Evolutionary conservation across 2,113 vertebrate species (phyloP).

Genomic region (Brachirus orientalis): DNA sequence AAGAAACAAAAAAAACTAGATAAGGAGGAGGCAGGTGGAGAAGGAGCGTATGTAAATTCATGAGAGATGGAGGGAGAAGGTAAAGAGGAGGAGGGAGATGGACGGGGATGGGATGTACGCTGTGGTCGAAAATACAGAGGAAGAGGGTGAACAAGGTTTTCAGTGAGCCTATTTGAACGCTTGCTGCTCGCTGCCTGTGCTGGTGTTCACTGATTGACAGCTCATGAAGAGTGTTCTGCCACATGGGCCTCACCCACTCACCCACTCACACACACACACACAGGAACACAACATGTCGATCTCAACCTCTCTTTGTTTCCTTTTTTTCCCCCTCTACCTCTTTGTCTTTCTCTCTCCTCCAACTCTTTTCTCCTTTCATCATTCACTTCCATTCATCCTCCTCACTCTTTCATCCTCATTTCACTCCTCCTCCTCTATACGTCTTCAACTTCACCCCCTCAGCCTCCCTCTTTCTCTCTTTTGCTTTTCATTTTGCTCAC

Average conservation of each 20-base stretch:
- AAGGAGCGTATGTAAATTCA: too few species aligned
- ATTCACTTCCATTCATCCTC: constrained; percentile 5
- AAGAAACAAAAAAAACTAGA: background rate
- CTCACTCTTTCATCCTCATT: background rate
- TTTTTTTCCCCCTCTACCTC: constrained; percentile 9
- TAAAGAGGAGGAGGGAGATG: background rate
- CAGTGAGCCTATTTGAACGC: constrained; percentile 34
- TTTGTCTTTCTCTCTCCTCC: background rate
- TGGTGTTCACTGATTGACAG: constrained; percentile 49
- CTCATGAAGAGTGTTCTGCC: constrained; percentile 40
- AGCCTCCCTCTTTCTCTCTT: constrained; percentile 8
- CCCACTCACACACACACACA: constrained; percentile 2
- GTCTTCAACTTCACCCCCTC: constrained; percentile 5
- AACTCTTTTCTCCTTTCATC: background rate
- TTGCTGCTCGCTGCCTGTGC: constrained; percentile 20
- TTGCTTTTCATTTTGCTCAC: constrained; percentile 27
- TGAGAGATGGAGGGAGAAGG: background rate
- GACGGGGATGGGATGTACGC: background rate
- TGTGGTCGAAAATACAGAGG: background rate
- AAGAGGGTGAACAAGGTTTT: constrained; percentile 31
- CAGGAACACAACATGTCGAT: constrained; percentile 1
- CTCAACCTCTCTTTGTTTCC: constrained; percentile 25
- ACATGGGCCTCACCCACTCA: constrained; percentile 48
- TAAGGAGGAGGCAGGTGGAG: too few species aligned
- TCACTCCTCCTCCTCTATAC: background rate